phyloP scores from a whole-genome alignment of 2,113 vertebrate species.

The Rhabdomys dilectus region DNA sequence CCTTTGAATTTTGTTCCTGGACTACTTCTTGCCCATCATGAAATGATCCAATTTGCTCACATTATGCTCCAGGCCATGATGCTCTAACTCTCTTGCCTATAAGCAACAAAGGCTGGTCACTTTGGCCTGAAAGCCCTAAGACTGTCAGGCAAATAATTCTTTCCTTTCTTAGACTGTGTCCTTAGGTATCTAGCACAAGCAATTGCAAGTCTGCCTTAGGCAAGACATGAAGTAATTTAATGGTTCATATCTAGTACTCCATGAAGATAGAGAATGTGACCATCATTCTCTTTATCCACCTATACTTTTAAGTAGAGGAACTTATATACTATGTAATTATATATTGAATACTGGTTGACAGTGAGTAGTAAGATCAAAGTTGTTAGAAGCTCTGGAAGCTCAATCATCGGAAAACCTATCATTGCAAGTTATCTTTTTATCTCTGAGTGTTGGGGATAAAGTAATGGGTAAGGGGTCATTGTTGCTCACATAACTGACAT shows the following conservation, averaged over 20 bases:
- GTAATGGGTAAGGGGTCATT: constrained; percentile 47
- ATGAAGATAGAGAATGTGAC: neutral
- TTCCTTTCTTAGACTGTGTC: neutral
- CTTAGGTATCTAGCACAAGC: neutral
- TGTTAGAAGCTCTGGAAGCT: constrained; percentile 5
- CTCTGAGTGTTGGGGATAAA: constrained; percentile 52
- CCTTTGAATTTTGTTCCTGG: neutral
- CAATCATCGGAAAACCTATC: constrained; percentile 57
- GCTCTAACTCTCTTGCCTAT: neutral
- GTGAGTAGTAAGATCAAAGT: constrained; percentile 21
- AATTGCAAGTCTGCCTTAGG: neutral
- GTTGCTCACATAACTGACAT: constrained; percentile 36
- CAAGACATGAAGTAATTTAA: neutral
- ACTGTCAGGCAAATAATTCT: neutral
- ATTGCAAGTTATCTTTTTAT: constrained; percentile 74
- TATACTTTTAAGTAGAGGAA: neutral
- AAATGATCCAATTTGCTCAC: neutral
- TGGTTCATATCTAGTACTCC: neutral
- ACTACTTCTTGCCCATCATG: no score
- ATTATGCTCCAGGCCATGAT: neutral
- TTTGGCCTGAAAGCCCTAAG: neutral
- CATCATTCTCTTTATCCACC: neutral
- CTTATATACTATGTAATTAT: constrained; percentile 32
- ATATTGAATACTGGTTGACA: neutral
- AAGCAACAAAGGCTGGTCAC: neutral